Base-by-base conservation (phyloP, 2,113 vertebrate species). In the Nothoprocta perdicaria region DNA sequence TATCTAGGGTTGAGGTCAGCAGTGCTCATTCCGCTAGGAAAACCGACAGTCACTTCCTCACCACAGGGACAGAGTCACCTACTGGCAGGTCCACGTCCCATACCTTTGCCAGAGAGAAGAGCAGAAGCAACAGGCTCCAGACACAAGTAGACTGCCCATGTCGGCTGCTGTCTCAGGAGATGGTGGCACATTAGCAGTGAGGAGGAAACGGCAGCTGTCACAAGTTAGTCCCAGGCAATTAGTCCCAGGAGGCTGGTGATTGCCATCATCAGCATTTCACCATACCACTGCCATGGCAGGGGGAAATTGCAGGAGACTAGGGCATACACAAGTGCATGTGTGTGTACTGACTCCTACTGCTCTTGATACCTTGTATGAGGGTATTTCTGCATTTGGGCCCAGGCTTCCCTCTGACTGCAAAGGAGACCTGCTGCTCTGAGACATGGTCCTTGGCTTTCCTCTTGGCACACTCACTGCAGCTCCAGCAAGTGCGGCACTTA, bases 351-450 rank as follows among this genome's bases (percentile, higher is more conserved):
- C 57, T 63, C 23, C 45, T 13, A 7, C 7, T 13, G 5, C 41
- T 57, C 83, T 41, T 5, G 0, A 27, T 41, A 19, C 21, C 35
- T 38, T 0, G 1, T 1, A 0, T 4, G 52, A 63, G 46, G 57
- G 21, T 43, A 60, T 92, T 72, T 82, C 81, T 8, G 1, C 8
- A 2, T 0, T 3, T 23, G 52, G 29, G 72, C 18, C 26, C 72
- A 33, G 17, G 31, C 27, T 24, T 52, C 27, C 33, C 33, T 50
- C 74, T 63, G 33, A 29, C 58, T 24, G 53, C 77, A 45, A 19
- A 2, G 38, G 31, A 46, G 63, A 84, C 29, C 17, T 14, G 45
- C 67, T 77, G 55, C 79, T 72, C 76, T 18, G 16, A 71, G 63
- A 38, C 5, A 19, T 1, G 46, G 15, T 9, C 69, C 61, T 43